These are phyloP conservation scores for Pheosia gnoma DNA, from an alignment of 2,888 invertebrate species.

Conservation along the genomic window DNA sequence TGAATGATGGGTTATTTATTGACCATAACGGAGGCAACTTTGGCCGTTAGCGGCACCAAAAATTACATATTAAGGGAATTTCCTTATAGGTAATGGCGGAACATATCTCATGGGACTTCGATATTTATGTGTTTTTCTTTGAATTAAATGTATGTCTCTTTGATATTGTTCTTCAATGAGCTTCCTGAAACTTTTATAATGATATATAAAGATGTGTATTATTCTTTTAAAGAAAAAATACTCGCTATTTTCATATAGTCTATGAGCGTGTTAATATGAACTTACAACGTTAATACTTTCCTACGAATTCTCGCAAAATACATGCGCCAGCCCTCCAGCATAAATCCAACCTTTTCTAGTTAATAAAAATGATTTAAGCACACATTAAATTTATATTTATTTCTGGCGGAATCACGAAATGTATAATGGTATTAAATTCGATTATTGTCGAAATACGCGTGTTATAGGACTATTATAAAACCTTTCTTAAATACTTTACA, in stretches of 20 bases:
- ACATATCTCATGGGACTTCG: slow-evolving; percentile 30
- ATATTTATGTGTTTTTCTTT: slow-evolving; percentile 33
- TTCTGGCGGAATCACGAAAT: slow-evolving; percentile 65
- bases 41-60: slow-evolving; percentile 55
- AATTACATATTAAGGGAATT: slow-evolving; percentile 59
- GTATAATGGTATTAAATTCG: slow-evolving; percentile 72
- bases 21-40: slow-evolving; percentile 57
- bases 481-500: background rate
- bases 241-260: slow-evolving; percentile 11
- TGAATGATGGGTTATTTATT: slow-evolving; percentile 56
- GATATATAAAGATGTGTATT: no score
- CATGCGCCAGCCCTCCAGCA: slow-evolving; percentile 62
- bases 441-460: slow-evolving; percentile 46
- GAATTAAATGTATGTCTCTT: background rate
- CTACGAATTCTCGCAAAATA: slow-evolving; percentile 61
- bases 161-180: background rate
- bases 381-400: slow-evolving; percentile 74
- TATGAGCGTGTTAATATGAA: slow-evolving; percentile 23
- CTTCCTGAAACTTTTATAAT: no score
- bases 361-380: slow-evolving; percentile 81
- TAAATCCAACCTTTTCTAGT: slow-evolving; percentile 79
- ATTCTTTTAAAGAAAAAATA: background rate
- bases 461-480: no score
- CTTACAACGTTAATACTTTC: slow-evolving; percentile 52
- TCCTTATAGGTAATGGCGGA: slow-evolving; percentile 37